Conservation (phyloP, 2,113 vertebrate genomes). For the Seriola dumerili region DNA sequence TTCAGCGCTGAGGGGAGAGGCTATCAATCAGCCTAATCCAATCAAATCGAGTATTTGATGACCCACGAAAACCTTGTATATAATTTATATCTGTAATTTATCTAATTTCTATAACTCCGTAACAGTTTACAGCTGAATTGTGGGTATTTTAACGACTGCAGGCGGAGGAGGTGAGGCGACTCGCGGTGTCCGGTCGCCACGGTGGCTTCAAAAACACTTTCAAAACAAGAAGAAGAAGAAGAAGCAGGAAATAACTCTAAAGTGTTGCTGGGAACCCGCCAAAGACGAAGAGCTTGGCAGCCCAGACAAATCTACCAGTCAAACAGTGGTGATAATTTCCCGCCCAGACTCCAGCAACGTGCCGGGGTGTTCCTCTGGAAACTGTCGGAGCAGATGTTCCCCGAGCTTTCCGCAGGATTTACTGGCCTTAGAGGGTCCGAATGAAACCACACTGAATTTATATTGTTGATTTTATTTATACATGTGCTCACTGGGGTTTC, state of each 20-base stretch:
- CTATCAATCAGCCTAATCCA: slow-evolving; percentile 89
- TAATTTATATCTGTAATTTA: slow-evolving; percentile 55
- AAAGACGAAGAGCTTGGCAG: not conserved
- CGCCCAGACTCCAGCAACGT: slow-evolving; percentile 4
- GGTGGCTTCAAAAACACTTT: not conserved
- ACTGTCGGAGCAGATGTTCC: slow-evolving; percentile 12
- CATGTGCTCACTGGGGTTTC: too few species aligned
- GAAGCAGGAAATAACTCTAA: not conserved
- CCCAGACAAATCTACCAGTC: not conserved
- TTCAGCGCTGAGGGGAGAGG: slow-evolving; percentile 71
- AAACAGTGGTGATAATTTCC: slow-evolving; percentile 10
- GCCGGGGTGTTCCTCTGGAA: not conserved
- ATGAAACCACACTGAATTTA: not conserved
- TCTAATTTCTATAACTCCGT: slow-evolving; percentile 43
- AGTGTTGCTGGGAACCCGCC: slow-evolving; percentile 8
- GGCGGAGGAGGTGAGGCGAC: not conserved
- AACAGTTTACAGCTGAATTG: slow-evolving; percentile 38
- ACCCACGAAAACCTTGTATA: slow-evolving; percentile 66
- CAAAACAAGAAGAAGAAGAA: not conserved
- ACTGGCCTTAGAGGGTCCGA: not conserved
- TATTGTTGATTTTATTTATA: not conserved
- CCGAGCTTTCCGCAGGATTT: not conserved
- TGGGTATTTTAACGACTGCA: not conserved
- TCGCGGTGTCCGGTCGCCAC: not conserved
- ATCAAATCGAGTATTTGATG: slow-evolving; percentile 71